A percentile compares a stretch with the other conserved stretches of the same genome.
phyloP scores from a whole-genome alignment of 2,888 invertebrate genomes.

The Pristionchus fissidentatus region DNA sequence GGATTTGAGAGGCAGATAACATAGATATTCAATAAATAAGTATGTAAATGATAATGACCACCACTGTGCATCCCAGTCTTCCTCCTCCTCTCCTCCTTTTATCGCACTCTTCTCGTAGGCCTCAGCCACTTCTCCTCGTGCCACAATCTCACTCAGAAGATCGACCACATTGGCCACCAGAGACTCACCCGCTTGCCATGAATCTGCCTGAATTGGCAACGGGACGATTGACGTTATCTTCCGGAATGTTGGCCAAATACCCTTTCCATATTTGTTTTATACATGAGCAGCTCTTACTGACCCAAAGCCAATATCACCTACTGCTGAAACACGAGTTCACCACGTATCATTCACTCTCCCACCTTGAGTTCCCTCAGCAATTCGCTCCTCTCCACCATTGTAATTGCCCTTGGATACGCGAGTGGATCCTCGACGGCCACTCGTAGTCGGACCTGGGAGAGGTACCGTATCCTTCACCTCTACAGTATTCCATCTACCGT shows the following conservation, averaged over 20 bases:
- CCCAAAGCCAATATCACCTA: background rate
- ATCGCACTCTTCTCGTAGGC: conserved; percentile 12
- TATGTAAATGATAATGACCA: background rate
- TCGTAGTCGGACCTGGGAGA: background rate
- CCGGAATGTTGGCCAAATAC: background rate
- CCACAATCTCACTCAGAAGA: conserved; percentile 23
- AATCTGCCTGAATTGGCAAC: background rate
- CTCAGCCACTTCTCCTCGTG: conserved; percentile 14
- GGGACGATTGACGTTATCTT: background rate
- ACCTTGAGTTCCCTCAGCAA: conserved; percentile 44
- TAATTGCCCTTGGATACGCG: conserved; percentile 12
- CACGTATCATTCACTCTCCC: background rate
- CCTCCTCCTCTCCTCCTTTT: conserved; percentile 1
- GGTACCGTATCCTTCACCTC: background rate
- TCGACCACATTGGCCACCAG: conserved; percentile 45
- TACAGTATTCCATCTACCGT: background rate
- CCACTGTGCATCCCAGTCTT: conserved; percentile 15
- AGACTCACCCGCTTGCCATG: conserved; percentile 6
- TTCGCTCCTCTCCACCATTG: background rate
- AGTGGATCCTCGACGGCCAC: conserved; percentile 39
- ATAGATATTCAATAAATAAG: background rate
- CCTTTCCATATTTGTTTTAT: background rate
- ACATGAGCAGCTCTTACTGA: background rate
- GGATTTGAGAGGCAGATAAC: background rate
- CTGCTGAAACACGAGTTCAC: background rate